Evolutionary conservation across 1,140 invertebrate species (phyloP).

Genomic region (Amyelois transitella): DNA sequence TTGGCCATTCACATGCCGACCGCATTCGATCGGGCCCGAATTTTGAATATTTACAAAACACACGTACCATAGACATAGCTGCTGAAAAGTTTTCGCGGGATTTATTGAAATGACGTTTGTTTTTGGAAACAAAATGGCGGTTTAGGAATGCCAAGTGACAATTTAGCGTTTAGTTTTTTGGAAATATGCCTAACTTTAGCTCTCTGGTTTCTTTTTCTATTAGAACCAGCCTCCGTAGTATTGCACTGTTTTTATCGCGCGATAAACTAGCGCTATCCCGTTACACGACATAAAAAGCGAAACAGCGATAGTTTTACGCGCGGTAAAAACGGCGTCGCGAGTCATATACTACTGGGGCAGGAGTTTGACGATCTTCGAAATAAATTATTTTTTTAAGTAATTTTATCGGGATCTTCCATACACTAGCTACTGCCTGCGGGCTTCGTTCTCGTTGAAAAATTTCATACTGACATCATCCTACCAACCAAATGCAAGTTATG

Average conservation of each 20-base stretch:
- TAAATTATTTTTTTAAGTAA: too few relatives aligned
- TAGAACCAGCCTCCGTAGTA: too few relatives aligned
- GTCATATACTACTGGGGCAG: too few relatives aligned
- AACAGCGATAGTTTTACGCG: too few relatives aligned
- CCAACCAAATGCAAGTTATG: not conserved
- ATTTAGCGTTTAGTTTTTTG: not conserved
- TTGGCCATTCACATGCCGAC: conserved; percentile 48
- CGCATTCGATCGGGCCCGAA: conserved; percentile 33
- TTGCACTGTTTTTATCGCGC: too few relatives aligned
- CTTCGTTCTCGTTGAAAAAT: not conserved
- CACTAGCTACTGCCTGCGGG: too few relatives aligned
- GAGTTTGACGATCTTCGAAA: too few relatives aligned
- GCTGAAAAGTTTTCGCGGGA: conserved; percentile 25
- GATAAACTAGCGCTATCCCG: too few relatives aligned
- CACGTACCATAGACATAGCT: conserved; percentile 24
- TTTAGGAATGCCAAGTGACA: not conserved
- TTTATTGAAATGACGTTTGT: conserved; percentile 13
- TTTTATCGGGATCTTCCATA: too few relatives aligned
- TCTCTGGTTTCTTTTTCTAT: too few relatives aligned
- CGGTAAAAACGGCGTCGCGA: too few relatives aligned
- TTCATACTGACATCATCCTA: not conserved
- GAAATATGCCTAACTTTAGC: not conserved
- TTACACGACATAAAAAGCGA: too few relatives aligned
- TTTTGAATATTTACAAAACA: conserved; percentile 56
- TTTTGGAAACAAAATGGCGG: conserved; percentile 5